phyloP scores from a whole-genome alignment of 2,888 invertebrate genomes.

The Cephus pygmeus region DNA sequence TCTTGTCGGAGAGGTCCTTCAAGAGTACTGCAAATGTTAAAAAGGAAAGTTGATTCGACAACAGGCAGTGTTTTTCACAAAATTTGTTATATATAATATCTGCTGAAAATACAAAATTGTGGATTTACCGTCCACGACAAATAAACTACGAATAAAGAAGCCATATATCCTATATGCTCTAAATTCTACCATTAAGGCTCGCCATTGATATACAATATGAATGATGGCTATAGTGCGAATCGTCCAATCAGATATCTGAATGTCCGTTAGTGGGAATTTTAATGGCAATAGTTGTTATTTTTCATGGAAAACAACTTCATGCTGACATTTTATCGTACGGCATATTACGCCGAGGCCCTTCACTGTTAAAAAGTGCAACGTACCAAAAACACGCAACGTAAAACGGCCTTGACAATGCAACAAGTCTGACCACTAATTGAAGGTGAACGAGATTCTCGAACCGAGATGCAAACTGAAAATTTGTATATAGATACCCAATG shows the following conservation, averaged over 20 bases:
- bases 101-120: not conserved
- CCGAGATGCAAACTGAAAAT: not conserved
- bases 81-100: not conserved
- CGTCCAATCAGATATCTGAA: not conserved
- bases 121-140: not conserved
- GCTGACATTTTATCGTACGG: not conserved
- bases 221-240: not conserved
- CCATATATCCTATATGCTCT: not conserved
- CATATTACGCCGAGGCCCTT: not conserved
- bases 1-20: slow-evolving; percentile 25
- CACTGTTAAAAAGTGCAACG: not conserved
- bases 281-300: not conserved
- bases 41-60: not conserved
- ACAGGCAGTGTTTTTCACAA: not conserved
- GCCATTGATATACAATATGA: not conserved
- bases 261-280: not conserved
- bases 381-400: not conserved
- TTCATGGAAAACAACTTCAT: not conserved
- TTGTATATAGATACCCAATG: not conserved
- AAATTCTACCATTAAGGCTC: not conserved
- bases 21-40: slow-evolving; percentile 29
- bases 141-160: not conserved
- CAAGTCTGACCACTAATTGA: not conserved
- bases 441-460: not conserved
- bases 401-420: not conserved